A percentile compares a stretch with the other conserved stretches of the same genome.
Conservation (phyloP, 35 echinoderm and acorn worm genomes). For the Hemicentrotus pulcherrimus region DNA sequence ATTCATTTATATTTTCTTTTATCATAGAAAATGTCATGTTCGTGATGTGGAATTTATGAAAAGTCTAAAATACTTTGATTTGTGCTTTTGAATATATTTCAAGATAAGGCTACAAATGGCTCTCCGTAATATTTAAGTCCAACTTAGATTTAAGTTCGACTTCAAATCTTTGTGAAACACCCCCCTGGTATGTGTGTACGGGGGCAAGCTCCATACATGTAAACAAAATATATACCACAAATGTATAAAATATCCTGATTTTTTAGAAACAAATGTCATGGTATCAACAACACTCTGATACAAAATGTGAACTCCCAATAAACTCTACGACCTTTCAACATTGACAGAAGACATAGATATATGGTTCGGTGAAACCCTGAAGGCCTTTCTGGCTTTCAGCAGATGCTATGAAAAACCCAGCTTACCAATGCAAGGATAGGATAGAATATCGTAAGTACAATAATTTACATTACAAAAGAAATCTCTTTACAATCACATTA, state of each 20-base stretch:
- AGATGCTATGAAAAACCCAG: not conserved
- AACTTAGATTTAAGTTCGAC: too few species aligned
- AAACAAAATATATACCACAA: not conserved
- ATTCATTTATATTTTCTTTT: too few species aligned
- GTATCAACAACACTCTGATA: not conserved
- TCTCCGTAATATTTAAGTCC: too few species aligned
- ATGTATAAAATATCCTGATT: conserved; percentile 20
- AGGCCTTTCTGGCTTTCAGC: not conserved
- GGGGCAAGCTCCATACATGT: not conserved
- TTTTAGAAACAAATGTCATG: not conserved
- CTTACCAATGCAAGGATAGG: not conserved
- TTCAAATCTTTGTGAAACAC: too few species aligned
- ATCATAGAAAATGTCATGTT: too few species aligned
- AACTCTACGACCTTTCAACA: not conserved
- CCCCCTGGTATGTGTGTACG: too few species aligned
- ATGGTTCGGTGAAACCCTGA: not conserved
- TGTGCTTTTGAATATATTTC: too few species aligned
- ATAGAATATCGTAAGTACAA: not conserved
- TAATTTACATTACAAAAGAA: conserved; percentile 20
- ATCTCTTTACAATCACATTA: conserved; percentile 12
- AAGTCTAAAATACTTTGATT: too few species aligned
- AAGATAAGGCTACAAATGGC: too few species aligned
- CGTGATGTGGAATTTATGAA: too few species aligned
- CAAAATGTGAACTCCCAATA: not conserved
- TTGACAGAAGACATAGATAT: not conserved